Evolutionary conservation across 2,113 vertebrate species (phyloP), one percentile per base, ranked within the genome.

Genomic region (Patagioenas fasciata): DNA sequence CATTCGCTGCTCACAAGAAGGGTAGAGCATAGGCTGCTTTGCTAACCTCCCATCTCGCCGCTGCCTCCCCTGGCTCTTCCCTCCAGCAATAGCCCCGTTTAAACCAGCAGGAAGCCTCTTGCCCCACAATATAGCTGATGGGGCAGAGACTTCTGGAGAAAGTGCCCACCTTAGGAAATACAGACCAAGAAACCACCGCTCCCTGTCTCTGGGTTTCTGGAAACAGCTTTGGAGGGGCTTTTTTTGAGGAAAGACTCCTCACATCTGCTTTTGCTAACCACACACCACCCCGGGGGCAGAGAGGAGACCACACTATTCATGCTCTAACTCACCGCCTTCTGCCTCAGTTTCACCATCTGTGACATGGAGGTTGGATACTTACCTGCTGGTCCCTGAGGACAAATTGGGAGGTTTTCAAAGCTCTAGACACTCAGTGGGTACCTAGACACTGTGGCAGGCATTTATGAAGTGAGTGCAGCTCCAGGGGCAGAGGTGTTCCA

Each of bases 111-210:
- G 34, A 14, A 1, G 12, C 47, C 61, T 13, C 54, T 81, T 94
- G 48, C 9, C 47, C 17, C 38, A 19, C 18, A 11, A 8, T 1
- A 15, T 0, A 5, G 36, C 0, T 64, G 70, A 25, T 23, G 32
- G 26, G 21, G 36, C 15, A 57, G 75, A 42, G 4, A 50, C 21
- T 42, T 34, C 40, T 25, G 8, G 12, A 47, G 44, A 48, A 91
- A 20, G 47, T 48, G 36, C 16, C 4, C 44, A 11, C 6, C 1
- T 36, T 42, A 28, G 19, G 62, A 56, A 80, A 50, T 47, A 15
- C 73, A 47, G 31, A 36, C 7, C 38, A 15, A 36, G 31, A 82
- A 89, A 62, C 34, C 4, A 2, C 50, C 80, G 23, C 20, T 89
- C 16, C 16, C 54, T 80, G 42, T 19, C 34, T 75, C 28, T 54